Evolutionary conservation across 1,140 invertebrate genomes (phyloP).

Genomic region (Bombus turneri): DNA sequence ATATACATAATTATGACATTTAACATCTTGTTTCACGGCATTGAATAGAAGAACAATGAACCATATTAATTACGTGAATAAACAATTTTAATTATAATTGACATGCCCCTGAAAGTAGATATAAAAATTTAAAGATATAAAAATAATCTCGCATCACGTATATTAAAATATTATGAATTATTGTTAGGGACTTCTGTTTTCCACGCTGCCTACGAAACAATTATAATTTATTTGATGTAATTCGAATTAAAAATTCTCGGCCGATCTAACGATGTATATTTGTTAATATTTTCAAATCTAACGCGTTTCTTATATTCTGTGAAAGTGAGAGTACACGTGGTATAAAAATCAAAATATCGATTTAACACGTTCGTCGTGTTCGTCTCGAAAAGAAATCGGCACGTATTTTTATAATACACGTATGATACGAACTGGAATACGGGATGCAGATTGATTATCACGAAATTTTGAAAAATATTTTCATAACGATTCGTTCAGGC

Average conservation of each 20-base stretch:
- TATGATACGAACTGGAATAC: too few relatives aligned
- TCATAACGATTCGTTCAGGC: too few relatives aligned
- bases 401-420: neutral
- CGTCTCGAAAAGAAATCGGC: neutral
- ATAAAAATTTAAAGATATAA: neutral
- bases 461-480: too few relatives aligned
- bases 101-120: neutral
- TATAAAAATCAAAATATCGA: neutral
- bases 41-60: neutral
- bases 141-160: neutral
- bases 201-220: neutral
- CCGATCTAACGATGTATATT: accelerated
- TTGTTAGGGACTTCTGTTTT: accelerated
- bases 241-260: neutral
- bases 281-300: neutral
- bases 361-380: neutral
- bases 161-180: neutral
- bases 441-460: too few relatives aligned
- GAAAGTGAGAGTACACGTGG: neutral
- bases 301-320: too few relatives aligned
- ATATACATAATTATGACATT: neutral
- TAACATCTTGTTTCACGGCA: neutral
- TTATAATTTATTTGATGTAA: neutral
- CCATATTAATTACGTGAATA: neutral
- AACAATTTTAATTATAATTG: neutral